Base-by-base conservation (phyloP, 2,797 vertebrate species). In the Cryptoprocta ferox region DNA sequence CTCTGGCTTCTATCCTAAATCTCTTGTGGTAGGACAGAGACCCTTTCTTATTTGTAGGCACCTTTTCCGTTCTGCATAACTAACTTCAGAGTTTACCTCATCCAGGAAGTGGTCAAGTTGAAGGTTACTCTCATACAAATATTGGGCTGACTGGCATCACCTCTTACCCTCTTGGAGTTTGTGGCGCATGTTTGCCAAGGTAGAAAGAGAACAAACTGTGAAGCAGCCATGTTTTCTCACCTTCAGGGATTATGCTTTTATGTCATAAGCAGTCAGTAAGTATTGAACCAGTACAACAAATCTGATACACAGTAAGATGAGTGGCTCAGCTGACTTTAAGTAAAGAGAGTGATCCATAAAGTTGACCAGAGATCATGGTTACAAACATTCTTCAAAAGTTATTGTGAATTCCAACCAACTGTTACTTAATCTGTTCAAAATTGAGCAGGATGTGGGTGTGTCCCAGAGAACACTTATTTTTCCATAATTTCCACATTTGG, bases 381-480 rank as follows among this genome's bases (percentile, higher is more conserved):
- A 48, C 28, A 91, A 75, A 79, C 70, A n/a, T 68, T 78, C 39
- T 81, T 45, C 24, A 53, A 42, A 3, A 53, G 78, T 94, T 91
- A 82, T 4, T 83, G 45, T 78, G 35, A 94, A 93, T 96, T 93
- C 79, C 19, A 65, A 94, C 26, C 42, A 96, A 82, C 65, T 91
- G 26, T 71, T 95, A 91, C 42, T 82, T 91, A 95, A 94, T 96
- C 59, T 95, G 32, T 83, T 96, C 45, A 91, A 95, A 96, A 89
- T 75, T 93, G 75, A 97, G 32, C 85, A 97, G 91, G 68, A 95
- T 96, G 21, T 92, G 87, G 6, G 42, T 89, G 87, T 76, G 8
- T 59, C 80, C 15, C 56, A 95, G 35, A 91, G 26, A 94, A 94
- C 12, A 95, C 48, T 97, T 73, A 92, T 92, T 97, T 98, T 97